Conservation (phyloP, 2,113 vertebrate genomes). For the Pteruthius melanotis region DNA sequence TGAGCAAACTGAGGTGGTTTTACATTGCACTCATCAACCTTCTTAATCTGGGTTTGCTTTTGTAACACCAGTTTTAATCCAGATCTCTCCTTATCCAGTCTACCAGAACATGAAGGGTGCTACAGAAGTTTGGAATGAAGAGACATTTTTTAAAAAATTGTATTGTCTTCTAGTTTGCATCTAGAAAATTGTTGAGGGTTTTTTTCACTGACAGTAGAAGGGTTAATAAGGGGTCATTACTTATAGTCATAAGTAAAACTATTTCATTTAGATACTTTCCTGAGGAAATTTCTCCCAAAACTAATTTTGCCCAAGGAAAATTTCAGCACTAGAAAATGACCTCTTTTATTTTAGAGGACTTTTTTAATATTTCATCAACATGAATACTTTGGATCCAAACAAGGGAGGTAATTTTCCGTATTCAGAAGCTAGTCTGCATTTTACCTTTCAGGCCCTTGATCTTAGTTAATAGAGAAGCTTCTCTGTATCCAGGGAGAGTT, state of each 20-base stretch:
- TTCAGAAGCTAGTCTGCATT: background rate
- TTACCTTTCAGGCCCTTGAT: background rate
- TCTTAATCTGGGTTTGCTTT: constrained; percentile 42
- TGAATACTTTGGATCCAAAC: background rate
- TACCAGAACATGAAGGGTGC: background rate
- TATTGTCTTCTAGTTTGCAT: background rate
- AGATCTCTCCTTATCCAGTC: background rate
- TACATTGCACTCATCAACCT: constrained; percentile 41
- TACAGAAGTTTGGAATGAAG: background rate
- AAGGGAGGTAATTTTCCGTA: background rate
- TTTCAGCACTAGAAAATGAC: background rate
- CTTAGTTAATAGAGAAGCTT: background rate
- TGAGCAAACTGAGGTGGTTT: constrained; percentile 44
- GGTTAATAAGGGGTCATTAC: background rate
- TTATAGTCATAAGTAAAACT: background rate
- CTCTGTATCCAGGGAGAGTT: background rate
- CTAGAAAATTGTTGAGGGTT: background rate
- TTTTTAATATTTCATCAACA: background rate
- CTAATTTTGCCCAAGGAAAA: background rate
- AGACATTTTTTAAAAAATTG: background rate
- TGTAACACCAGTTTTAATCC: constrained; percentile 31
- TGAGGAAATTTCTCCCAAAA: background rate
- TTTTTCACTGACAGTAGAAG: background rate
- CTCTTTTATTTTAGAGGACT: background rate
- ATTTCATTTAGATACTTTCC: background rate